Conservation (phyloP, 2,797 vertebrate species). For the Cetoscarus ocellatus region DNA sequence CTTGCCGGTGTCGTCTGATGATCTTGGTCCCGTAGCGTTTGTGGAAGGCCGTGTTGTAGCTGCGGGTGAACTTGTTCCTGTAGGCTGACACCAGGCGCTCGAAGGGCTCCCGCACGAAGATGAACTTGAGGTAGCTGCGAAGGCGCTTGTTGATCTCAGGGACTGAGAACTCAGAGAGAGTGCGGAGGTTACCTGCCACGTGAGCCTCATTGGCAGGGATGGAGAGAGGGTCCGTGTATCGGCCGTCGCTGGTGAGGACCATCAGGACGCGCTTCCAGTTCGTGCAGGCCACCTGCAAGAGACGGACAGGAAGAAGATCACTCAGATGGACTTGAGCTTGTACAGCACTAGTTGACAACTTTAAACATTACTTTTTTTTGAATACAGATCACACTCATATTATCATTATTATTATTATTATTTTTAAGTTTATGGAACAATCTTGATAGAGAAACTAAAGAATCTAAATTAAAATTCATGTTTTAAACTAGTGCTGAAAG, state of each 20-base stretch:
- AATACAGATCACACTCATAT: no score
- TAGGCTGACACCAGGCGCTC: conserved; percentile 96
- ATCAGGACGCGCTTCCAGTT: conserved; percentile 98
- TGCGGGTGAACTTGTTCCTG: conserved; percentile 93
- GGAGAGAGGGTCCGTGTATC: conserved; percentile 86
- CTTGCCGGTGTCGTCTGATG: conserved; percentile 87
- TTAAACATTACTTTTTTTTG: no score
- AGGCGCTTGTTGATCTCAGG: conserved; percentile 93
- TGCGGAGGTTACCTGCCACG: conserved; percentile 88
- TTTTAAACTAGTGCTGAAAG: no score
- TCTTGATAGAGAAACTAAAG: no score
- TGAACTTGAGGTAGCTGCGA: conserved; percentile 94
- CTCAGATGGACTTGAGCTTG: no score
- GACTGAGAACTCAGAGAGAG: conserved; percentile 89
- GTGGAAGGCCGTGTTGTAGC: conserved; percentile 95
- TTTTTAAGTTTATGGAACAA: no score
- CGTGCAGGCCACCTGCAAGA: conserved; percentile 90
- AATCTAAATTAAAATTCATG: no score
- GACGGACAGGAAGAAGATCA: no score
- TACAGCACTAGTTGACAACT: no score
- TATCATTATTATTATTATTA: no score
- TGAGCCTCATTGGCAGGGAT: conserved; percentile 95
- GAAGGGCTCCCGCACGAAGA: conserved; percentile 95
- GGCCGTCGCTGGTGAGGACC: conserved; percentile 90
- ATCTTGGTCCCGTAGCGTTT: conserved; percentile 94